Evolutionary conservation across 1,140 invertebrate genomes (phyloP), one percentile per base, ranked within the genome.

Genomic region (Saccostrea echinata): DNA sequence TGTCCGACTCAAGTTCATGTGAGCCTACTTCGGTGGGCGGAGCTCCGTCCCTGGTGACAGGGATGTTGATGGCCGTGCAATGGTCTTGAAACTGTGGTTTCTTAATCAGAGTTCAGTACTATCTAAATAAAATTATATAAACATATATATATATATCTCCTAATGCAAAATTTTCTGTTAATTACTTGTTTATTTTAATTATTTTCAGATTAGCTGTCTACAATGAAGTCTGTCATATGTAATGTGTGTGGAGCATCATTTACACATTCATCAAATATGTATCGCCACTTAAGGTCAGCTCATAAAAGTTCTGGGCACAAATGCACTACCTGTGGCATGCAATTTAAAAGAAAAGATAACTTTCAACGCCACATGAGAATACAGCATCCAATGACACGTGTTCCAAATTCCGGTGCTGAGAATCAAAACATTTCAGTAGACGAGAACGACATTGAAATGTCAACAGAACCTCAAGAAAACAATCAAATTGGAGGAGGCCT

Each of bases 1-100:
- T 80, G 71, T 80, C 71, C 71, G 71, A 80, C 71, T 80, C 1
- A 68, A 80, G n/a, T 27, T 80, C 71, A 80, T 80, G 27, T 80
- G 71, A 80, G 27, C 71, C 71, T 80, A 80, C 33, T 80, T 30
- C 43, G 55, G 55, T 57, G 55, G 55, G 55, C 13, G 21, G 55
- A 57, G 55, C 55, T 57, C 55, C 55, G 13, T 57, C 55, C 55
- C 55, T 57, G 55, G 55, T 57, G 55, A 57, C 55, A 57, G 55
- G 55, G 55, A 57, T 57, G 55, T 57, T 57, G 55, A 57, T 57
- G 55, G 55, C 55, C 55, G 55, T 57, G 55, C 55, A 57, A 57
- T 13, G 11, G 55, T 57, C 55, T 57, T 57, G 55, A 57, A 57
- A 57, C 55, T 57, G 11, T 13, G 13, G 9, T 57, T 57, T 57